Evolutionary conservation across 2,888 invertebrate species (phyloP).

Genomic region (Calameuta filiformis): DNA sequence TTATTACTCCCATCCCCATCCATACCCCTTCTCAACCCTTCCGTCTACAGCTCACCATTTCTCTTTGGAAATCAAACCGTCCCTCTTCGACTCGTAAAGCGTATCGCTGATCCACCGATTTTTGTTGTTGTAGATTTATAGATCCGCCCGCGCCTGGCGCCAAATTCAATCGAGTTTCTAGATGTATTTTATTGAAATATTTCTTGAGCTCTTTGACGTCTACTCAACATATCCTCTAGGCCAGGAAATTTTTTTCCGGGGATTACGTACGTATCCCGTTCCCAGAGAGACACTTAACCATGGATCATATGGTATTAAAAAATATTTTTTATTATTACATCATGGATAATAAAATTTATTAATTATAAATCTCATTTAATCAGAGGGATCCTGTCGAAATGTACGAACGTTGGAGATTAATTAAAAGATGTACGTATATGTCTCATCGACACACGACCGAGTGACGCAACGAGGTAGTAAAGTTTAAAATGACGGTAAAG

Average conservation of each 20-base stretch:
- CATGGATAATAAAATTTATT: neutral
- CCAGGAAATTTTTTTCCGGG: neutral
- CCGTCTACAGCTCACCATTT: neutral
- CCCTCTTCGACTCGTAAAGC: neutral
- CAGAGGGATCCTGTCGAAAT: neutral
- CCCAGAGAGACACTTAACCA: too few species aligned
- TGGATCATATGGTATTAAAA: too few species aligned
- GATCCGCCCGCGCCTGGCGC: neutral
- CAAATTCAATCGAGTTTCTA: neutral
- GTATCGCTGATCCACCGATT: neutral
- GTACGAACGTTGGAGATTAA: neutral
- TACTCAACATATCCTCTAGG: too few species aligned
- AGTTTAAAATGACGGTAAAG: neutral
- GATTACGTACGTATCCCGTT: too few species aligned
- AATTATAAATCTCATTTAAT: too few species aligned
- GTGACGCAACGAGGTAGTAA: neutral
- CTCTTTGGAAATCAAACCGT: neutral
- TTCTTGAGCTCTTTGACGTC: neutral
- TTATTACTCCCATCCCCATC: slow-evolving; percentile 32
- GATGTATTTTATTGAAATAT: neutral
- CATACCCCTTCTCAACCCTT: neutral
- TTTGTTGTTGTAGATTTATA: neutral
- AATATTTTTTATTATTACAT: too few species aligned
- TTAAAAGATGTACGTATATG: neutral
- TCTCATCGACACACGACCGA: neutral